Percentiles rank a stretch among this genome's conserved stretches.
These are phyloP conservation scores for Tenebrio molitor DNA, from an alignment of 1,140 invertebrate species.

Conservation along the genomic window DNA sequence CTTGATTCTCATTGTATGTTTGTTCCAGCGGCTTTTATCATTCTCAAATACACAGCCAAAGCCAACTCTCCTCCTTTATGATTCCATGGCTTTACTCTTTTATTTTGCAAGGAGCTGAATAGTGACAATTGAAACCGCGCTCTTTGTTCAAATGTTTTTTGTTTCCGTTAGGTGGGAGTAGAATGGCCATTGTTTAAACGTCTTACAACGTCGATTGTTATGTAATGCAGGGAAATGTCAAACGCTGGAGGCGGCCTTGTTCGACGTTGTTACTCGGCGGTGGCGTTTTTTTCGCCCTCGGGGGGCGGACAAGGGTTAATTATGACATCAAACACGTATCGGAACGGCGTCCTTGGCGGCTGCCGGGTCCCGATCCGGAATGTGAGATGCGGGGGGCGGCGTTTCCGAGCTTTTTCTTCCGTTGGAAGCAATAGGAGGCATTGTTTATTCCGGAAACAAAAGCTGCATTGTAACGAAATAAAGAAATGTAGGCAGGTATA, in stretches of 20 bases:
- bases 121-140: conserved; percentile 63
- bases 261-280: neutral
- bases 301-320: neutral
- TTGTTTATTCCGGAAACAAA: conserved; percentile 44
- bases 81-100: conserved; percentile 61
- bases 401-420: conserved; percentile 24
- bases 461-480: conserved; percentile 42
- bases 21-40: conserved; percentile 63
- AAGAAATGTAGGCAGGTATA: conserved; percentile 38
- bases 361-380: too few species aligned
- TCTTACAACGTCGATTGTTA: conserved; percentile 61
- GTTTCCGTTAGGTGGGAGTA: conserved; percentile 62
- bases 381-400: too few species aligned
- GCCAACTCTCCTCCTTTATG: conserved; percentile 58
- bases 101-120: conserved; percentile 62
- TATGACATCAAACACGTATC: neutral
- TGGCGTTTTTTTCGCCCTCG: conserved; percentile 1
- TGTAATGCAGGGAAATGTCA: conserved; percentile 60
- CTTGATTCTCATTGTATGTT: conserved; percentile 64
- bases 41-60: conserved; percentile 58
- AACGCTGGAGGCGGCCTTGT: conserved; percentile 50
- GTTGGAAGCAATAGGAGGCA: conserved; percentile 22
- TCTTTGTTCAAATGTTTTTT: conserved; percentile 62
- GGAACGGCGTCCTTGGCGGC: neutral
- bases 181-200: conserved; percentile 63